These are phyloP conservation scores for Actinopyga echinites DNA, from an alignment of 53 echinoderm and acorn worm genomes.

Conservation along the genomic window DNA sequence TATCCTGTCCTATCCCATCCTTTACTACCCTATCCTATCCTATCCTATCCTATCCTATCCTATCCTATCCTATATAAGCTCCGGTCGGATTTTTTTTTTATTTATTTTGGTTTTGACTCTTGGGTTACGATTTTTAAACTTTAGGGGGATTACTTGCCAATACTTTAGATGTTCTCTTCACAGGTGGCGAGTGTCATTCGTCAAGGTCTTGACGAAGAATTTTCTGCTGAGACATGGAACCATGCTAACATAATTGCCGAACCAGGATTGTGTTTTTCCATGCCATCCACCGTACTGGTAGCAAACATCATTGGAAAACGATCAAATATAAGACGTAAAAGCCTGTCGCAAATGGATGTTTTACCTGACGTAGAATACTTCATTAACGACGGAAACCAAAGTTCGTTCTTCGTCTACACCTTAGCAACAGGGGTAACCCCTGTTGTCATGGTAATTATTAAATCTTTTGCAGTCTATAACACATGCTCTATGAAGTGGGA, in stretches of 20 bases:
- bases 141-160: too few relatives aligned
- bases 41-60: too few relatives aligned
- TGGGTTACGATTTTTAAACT: too few relatives aligned
- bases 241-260: constrained; percentile 85
- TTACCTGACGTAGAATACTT: constrained; percentile 8
- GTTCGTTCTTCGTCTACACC: neutral
- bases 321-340: neutral
- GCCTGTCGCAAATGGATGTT: neutral
- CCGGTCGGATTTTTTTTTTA: too few relatives aligned
- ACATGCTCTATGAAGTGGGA: too few relatives aligned
- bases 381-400: constrained; percentile 21
- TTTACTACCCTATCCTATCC: too few relatives aligned
- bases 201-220: constrained; percentile 73
- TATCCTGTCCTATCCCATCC: too few relatives aligned
- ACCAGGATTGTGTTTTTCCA: constrained; percentile 83
- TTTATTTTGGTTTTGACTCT: too few relatives aligned
- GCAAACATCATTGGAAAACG: constrained; percentile 67
- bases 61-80: too few relatives aligned
- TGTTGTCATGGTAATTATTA: too few relatives aligned
- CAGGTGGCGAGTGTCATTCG: constrained; percentile 83
- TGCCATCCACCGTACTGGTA: constrained; percentile 77
- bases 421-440: neutral
- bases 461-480: too few relatives aligned
- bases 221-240: constrained; percentile 46
- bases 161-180: neutral